Evolutionary conservation across 2,113 vertebrate genomes (phyloP).

Genomic region (Cheilinus undulatus): DNA sequence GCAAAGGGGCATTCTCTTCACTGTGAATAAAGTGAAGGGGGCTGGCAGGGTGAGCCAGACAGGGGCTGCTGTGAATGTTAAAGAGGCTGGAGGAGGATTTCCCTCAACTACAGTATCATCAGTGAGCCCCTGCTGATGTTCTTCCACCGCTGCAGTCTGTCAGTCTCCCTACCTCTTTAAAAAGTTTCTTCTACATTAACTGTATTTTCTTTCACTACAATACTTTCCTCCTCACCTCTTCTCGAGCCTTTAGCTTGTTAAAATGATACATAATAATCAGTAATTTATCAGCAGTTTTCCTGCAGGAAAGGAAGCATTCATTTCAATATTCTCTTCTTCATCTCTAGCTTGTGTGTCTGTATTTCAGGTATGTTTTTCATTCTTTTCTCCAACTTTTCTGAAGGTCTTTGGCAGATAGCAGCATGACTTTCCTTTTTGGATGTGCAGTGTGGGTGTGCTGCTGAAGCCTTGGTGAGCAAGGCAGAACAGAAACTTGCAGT

Average conservation of each 20-base stretch:
- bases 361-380: slow-evolving; percentile 34
- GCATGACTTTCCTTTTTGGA: slow-evolving; percentile 45
- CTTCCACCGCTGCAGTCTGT: not conserved
- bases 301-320: not conserved
- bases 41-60: slow-evolving; percentile 47
- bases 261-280: slow-evolving; percentile 4
- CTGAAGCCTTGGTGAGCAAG: slow-evolving; percentile 33
- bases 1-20: slow-evolving; percentile 58
- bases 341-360: not conserved
- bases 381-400: slow-evolving; percentile 1
- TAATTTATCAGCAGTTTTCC: slow-evolving; percentile 4
- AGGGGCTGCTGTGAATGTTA: slow-evolving; percentile 66
- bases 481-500: slow-evolving; percentile 48
- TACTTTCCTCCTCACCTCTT: not conserved
- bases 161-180: slow-evolving; percentile 13
- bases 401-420: slow-evolving; percentile 26
- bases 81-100: slow-evolving; percentile 61
- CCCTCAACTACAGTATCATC: slow-evolving; percentile 45
- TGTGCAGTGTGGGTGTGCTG: slow-evolving; percentile 58
- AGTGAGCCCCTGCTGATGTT: slow-evolving; percentile 1
- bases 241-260: not conserved
- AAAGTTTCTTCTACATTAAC: slow-evolving; percentile 8
- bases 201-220: slow-evolving; percentile 13
- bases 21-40: slow-evolving; percentile 48
- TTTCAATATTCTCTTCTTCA: slow-evolving; percentile 6